phyloP scores from a whole-genome alignment of 2,888 invertebrate species.

The Pammene aurita region DNA sequence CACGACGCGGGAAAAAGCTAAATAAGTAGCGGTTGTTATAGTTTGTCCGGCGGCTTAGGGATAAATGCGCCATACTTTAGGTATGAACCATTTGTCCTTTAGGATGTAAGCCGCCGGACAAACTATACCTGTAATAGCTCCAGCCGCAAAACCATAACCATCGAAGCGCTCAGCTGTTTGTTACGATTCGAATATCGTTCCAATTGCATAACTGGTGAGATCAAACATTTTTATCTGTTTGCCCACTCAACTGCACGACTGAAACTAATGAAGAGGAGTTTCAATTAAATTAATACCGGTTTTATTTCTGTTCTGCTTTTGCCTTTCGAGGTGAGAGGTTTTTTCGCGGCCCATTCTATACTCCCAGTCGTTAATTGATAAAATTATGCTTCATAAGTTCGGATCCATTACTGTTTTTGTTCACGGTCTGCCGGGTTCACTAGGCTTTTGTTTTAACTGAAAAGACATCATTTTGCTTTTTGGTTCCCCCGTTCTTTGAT shows the following conservation, averaged over 20 bases:
- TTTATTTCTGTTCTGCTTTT: constrained; percentile 69
- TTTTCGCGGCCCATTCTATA: constrained; percentile 58
- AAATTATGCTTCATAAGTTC: constrained; percentile 65
- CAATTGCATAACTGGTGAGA: constrained; percentile 72
- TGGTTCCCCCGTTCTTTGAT: constrained; percentile 19
- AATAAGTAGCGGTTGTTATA: constrained; percentile 16
- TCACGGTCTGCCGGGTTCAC: constrained; percentile 49
- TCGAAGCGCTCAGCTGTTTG: constrained; percentile 59
- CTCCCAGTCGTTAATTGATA: constrained; percentile 65
- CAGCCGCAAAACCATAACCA: constrained; percentile 54
- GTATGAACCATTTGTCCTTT: too few relatives aligned
- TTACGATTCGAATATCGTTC: constrained; percentile 74
- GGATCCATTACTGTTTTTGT: constrained; percentile 51
- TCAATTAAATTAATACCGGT: constrained; percentile 77
- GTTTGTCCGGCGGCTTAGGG: too few relatives aligned
- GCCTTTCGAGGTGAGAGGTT: constrained; percentile 58
- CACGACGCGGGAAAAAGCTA: constrained; percentile 12
- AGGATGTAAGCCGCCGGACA: too few relatives aligned
- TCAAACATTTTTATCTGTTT: constrained; percentile 82
- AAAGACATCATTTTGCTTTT: constrained; percentile 19
- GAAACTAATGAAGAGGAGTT: constrained; percentile 80
- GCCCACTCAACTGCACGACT: constrained; percentile 75
- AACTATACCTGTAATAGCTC: constrained; percentile 46
- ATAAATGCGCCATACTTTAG: too few relatives aligned
- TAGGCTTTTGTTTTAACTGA: constrained; percentile 45